These are phyloP conservation scores for Charanyca ferruginea DNA, from an alignment of 2,888 invertebrate genomes.

Conservation along the genomic window DNA sequence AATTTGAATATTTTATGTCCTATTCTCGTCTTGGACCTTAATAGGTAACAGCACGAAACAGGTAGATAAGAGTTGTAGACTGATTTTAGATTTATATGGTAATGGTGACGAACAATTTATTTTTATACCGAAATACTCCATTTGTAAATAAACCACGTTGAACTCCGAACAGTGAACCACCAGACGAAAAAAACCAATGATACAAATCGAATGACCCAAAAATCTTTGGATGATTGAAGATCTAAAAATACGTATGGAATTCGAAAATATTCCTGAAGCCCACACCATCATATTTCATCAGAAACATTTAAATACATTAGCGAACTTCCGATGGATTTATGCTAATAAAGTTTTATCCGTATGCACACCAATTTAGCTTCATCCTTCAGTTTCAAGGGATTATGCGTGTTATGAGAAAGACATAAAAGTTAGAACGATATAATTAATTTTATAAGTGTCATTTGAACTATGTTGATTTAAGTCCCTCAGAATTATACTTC, in stretches of 20 bases:
- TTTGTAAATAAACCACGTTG: neutral
- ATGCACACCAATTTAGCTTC: constrained; percentile 7
- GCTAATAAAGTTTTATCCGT: constrained; percentile 37
- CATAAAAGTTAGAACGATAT: constrained; percentile 8
- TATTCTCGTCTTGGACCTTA: constrained; percentile 23
- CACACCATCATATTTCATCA: constrained; percentile 29
- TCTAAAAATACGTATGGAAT: constrained; percentile 43
- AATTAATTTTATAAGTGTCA: constrained; percentile 11
- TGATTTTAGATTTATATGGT: neutral
- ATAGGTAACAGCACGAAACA: constrained; percentile 4
- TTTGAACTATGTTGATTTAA: no score
- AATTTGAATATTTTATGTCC: constrained; percentile 43
- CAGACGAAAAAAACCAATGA: constrained; percentile 4
- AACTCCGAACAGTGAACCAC: constrained; percentile 16
- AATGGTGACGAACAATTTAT: neutral
- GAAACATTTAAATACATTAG: constrained; percentile 36
- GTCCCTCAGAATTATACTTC: no score
- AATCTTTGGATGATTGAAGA: constrained; percentile 15
- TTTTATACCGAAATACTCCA: neutral
- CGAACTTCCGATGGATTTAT: constrained; percentile 43
- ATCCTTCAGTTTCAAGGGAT: constrained; percentile 20
- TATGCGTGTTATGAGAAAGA: neutral
- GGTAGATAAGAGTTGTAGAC: neutral
- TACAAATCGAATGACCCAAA: constrained; percentile 30
- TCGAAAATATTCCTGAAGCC: constrained; percentile 23